Evolutionary conservation across 2,797 vertebrate species (phyloP).

Genomic region (Salarias fasciatus): DNA sequence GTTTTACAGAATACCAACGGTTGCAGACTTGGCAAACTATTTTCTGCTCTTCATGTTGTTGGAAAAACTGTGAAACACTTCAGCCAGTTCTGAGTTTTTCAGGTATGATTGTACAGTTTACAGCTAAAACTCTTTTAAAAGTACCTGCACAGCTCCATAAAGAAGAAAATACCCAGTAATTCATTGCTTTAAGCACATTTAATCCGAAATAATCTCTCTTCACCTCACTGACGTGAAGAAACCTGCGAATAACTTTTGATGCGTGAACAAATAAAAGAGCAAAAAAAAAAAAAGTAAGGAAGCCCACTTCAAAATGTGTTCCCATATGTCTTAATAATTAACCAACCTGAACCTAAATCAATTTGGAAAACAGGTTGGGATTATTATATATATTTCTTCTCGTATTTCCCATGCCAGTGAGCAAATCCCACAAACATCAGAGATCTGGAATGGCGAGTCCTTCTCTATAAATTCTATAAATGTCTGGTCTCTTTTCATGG

Average conservation of each 20-base stretch:
- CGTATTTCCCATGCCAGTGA: slow-evolving; percentile 50
- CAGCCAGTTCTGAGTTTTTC: no score
- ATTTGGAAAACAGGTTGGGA: slow-evolving; percentile 55
- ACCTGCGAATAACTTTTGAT: background rate
- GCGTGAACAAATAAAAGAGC: background rate
- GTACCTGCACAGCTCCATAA: no score
- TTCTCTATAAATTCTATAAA: slow-evolving; percentile 80
- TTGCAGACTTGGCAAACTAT: no score
- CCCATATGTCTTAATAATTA: slow-evolving; percentile 48
- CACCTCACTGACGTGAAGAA: background rate
- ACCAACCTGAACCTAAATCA: slow-evolving; percentile 37
- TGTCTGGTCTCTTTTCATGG: slow-evolving; percentile 82
- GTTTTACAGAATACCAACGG: no score
- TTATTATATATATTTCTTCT: slow-evolving; percentile 63
- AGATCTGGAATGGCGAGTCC: slow-evolving; percentile 72
- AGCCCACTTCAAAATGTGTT: slow-evolving; percentile 24
- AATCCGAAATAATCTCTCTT: no score
- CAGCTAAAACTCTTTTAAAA: no score
- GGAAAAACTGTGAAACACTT: no score
- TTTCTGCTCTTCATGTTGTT: no score
- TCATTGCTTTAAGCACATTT: no score
- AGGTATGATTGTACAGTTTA: no score
- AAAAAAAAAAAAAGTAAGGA: slow-evolving; percentile 17
- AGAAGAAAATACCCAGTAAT: no score
- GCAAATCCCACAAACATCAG: slow-evolving; percentile 73